Conservation (phyloP, 2,888 invertebrate species). For the Cantharis flavilabris region DNA sequence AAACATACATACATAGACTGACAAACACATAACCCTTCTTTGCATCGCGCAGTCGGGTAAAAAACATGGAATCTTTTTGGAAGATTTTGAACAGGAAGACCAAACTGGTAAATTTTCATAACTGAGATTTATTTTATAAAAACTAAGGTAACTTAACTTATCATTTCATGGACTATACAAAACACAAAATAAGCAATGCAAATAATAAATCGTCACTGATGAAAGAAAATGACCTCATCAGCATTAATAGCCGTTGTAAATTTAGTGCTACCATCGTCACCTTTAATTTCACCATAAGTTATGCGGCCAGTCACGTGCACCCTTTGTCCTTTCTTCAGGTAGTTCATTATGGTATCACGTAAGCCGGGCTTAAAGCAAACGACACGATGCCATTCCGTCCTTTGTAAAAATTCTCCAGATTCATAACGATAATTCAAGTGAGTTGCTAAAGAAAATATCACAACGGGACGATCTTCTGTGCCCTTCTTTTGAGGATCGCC, state of each 20-base stretch:
- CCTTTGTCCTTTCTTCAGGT: constrained; percentile 84
- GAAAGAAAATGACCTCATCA: constrained; percentile 85
- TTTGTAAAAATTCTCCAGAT: constrained; percentile 78
- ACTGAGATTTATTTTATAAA: not conserved
- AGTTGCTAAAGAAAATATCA: constrained; percentile 88
- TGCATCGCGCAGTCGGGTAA: too few species aligned
- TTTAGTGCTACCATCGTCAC: constrained; percentile 73
- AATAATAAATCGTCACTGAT: constrained; percentile 43
- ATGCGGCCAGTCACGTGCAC: constrained; percentile 81
- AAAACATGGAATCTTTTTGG: too few species aligned
- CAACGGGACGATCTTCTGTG: constrained; percentile 79
- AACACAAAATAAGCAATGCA: not conserved
- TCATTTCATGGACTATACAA: not conserved
- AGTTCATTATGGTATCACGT: constrained; percentile 77
- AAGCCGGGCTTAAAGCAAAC: constrained; percentile 85
- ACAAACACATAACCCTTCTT: too few species aligned
- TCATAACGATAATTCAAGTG: constrained; percentile 84
- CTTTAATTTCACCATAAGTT: constrained; percentile 82
- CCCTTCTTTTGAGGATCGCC: constrained; percentile 88
- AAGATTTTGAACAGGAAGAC: too few species aligned
- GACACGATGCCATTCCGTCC: constrained; percentile 91
- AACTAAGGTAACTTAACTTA: not conserved
- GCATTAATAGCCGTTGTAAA: constrained; percentile 82
- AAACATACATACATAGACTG: too few species aligned
- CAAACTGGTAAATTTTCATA: not conserved